Evolutionary conservation across 2,888 invertebrate genomes (phyloP).

Genomic region (Panzeria rudis): DNA sequence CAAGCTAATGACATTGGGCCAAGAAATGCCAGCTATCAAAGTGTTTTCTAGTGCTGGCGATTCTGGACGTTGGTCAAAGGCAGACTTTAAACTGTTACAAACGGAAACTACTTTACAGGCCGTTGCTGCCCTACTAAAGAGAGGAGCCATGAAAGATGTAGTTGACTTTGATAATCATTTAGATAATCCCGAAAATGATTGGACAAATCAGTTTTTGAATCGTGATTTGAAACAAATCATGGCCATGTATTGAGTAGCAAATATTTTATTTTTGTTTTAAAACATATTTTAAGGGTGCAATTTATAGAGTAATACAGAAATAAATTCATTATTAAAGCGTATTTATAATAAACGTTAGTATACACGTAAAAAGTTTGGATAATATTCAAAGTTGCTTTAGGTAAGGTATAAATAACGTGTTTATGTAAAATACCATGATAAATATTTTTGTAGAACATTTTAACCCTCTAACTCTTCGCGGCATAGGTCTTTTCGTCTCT

Average conservation of each 20-base stretch:
- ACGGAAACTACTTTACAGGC: conserved; percentile 85
- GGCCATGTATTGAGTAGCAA: conserved; percentile 79
- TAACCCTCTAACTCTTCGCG: no score
- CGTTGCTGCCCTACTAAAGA: conserved; percentile 89
- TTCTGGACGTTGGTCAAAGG: conserved; percentile 90
- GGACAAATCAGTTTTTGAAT: conserved; percentile 88
- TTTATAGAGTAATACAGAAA: conserved; percentile 56
- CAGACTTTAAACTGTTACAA: conserved; percentile 79
- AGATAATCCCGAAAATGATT: conserved; percentile 94
- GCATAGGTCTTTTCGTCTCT: no score
- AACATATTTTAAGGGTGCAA: conserved; percentile 55
- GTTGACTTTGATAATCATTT: conserved; percentile 98
- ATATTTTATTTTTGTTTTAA: conserved; percentile 17
- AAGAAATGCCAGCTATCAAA: conserved; percentile 89
- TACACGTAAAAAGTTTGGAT: no score
- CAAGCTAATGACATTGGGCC: conserved; percentile 87
- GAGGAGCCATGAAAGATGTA: conserved; percentile 90
- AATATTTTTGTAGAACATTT: no score
- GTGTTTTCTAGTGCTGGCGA: conserved; percentile 87
- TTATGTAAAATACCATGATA: no score
- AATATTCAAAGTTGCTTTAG: no score
- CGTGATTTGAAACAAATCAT: conserved; percentile 81
- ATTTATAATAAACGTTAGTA: neutral
- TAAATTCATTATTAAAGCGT: conserved; percentile 9
- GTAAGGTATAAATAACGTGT: no score